phyloP scores from a whole-genome alignment of 2,797 vertebrate species.

The Tachyglossus aculeatus region DNA sequence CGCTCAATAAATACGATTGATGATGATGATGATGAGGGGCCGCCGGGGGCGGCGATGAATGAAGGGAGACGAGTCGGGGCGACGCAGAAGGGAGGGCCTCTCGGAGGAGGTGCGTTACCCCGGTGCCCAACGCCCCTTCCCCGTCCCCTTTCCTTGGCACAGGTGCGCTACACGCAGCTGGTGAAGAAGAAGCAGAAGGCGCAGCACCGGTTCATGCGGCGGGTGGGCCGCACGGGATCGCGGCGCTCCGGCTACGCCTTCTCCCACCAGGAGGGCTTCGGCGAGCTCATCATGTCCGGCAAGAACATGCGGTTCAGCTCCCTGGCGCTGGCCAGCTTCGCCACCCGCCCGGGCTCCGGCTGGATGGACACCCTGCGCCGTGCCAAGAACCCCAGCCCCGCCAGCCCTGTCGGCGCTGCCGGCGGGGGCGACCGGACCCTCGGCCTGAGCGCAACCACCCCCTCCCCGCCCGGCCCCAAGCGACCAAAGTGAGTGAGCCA shows the following conservation, averaged over 20 bases:
- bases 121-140: background rate
- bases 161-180: slow-evolving; percentile 93
- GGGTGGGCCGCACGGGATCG: slow-evolving; percentile 74
- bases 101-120: too few species aligned
- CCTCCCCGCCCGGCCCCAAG: background rate
- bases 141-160: background rate
- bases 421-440: slow-evolving; percentile 26
- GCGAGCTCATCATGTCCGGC: slow-evolving; percentile 93
- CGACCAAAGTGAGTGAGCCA: accelerated
- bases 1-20: too few species aligned
- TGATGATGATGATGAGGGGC: too few species aligned
- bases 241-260: slow-evolving; percentile 91
- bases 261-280: slow-evolving; percentile 93
- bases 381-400: slow-evolving; percentile 75
- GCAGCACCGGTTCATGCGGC: slow-evolving; percentile 73
- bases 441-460: slow-evolving; percentile 51
- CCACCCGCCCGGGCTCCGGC: slow-evolving; percentile 81
- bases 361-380: slow-evolving; percentile 92
- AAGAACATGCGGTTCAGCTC: slow-evolving; percentile 95
- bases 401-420: too few species aligned
- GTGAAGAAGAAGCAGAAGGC: slow-evolving; percentile 87
- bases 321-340: slow-evolving; percentile 82
- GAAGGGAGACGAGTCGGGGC: too few species aligned
- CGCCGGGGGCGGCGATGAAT: too few species aligned
- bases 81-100: too few species aligned